phyloP scores from a whole-genome alignment of 2,113 vertebrate species.

The Boulengeromyrus knoepffleri region DNA sequence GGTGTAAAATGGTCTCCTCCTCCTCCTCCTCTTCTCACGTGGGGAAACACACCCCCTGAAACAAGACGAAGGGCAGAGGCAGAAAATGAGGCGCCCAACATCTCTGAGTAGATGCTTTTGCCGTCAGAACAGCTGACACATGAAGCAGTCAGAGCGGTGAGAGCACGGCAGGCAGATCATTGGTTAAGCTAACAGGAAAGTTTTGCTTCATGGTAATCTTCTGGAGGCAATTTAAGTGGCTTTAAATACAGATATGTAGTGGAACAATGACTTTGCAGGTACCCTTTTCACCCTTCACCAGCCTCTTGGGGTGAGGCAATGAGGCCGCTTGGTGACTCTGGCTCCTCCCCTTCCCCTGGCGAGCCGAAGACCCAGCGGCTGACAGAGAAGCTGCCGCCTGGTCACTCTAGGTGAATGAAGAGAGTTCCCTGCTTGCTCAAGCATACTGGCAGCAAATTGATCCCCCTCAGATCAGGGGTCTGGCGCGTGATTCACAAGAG shows the following conservation, averaged over 20 bases:
- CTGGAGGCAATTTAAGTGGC: neutral
- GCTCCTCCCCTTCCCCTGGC: conserved; percentile 19
- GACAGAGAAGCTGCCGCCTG: conserved; percentile 42
- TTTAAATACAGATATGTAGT: neutral
- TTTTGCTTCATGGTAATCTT: neutral
- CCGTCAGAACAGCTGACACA: neutral
- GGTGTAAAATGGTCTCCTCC: neutral
- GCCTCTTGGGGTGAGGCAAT: neutral
- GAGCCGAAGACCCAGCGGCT: conserved; percentile 19
- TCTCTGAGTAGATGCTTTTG: neutral
- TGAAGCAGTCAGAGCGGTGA: neutral
- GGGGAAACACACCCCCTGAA: neutral
- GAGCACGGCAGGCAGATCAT: neutral
- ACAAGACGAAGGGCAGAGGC: neutral
- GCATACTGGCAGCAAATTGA: conserved; percentile 65
- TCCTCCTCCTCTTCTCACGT: neutral
- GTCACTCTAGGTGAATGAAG: conserved; percentile 62
- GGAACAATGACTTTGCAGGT: neutral
- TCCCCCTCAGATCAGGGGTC: conserved; percentile 49
- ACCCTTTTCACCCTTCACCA: neutral
- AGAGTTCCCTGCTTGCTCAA: conserved; percentile 61
- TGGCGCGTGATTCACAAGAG: conserved; percentile 55
- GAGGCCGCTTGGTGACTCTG: neutral
- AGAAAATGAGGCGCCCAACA: neutral
- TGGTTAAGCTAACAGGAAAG: neutral